These are phyloP conservation scores for Drosophila paramelanica DNA, from an alignment of 2,888 invertebrate genomes.

Conservation along the genomic window DNA sequence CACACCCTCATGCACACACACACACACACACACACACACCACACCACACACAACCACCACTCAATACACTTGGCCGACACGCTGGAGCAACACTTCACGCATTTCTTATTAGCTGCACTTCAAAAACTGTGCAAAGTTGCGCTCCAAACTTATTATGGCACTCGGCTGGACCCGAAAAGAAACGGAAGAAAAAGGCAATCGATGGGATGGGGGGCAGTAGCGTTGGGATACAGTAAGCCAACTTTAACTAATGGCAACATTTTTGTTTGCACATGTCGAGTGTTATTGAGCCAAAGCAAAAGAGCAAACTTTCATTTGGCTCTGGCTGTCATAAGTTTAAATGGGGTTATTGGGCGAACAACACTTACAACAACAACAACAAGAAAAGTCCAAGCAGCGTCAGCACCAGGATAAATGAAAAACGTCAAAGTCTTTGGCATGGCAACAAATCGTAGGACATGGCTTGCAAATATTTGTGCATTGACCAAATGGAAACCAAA, in stretches of 20 bases:
- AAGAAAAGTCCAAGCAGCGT: neutral
- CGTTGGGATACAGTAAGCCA: constrained; percentile 37
- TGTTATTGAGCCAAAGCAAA: constrained; percentile 66
- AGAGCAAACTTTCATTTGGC: constrained; percentile 70
- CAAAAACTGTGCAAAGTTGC: constrained; percentile 53
- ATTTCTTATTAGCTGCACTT: constrained; percentile 74
- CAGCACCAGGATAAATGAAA: constrained; percentile 32
- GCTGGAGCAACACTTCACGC: constrained; percentile 69
- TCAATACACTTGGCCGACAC: constrained; percentile 44
- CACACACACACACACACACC: constrained; percentile 7
- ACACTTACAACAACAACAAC: constrained; percentile 5
- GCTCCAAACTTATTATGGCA: constrained; percentile 63
- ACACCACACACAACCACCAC: constrained; percentile 12
- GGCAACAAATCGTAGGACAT: constrained; percentile 29
- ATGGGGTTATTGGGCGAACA: constrained; percentile 56
- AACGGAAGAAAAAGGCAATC: constrained; percentile 22
- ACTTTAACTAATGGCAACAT: constrained; percentile 67
- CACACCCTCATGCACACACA: constrained; percentile 18
- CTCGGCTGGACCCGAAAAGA: constrained; percentile 27
- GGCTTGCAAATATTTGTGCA: constrained; percentile 43
- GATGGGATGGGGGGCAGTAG: constrained; percentile 10
- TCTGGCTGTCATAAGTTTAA: constrained; percentile 72
- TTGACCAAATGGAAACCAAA: constrained; percentile 22
- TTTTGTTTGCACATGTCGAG: constrained; percentile 66
- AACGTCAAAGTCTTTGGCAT: constrained; percentile 43